A percentile compares a stretch with the other conserved stretches of the same genome.
phyloP scores from a whole-genome alignment of 2,113 vertebrate genomes.

The Xenopus tropicalis region DNA sequence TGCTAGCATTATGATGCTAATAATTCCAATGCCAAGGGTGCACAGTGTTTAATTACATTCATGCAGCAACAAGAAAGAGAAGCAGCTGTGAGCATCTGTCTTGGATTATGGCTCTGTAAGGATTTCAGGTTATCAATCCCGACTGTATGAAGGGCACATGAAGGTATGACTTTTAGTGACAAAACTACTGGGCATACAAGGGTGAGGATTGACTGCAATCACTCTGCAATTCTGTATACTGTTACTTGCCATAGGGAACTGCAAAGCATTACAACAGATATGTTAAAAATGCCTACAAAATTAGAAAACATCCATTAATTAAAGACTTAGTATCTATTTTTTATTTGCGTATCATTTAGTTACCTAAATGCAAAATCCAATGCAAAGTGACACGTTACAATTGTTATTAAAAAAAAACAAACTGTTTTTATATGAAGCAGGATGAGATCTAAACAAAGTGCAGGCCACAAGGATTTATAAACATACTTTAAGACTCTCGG shows the following conservation, averaged over 20 bases:
- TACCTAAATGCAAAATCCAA: too few relatives aligned
- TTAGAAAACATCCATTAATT: too few relatives aligned
- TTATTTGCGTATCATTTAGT: too few relatives aligned
- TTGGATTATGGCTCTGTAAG: conserved; percentile 28
- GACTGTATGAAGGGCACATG: conserved; percentile 29
- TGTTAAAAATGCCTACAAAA: too few relatives aligned
- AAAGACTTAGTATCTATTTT: too few relatives aligned
- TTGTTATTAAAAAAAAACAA: too few relatives aligned
- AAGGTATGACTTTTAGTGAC: conserved; percentile 16
- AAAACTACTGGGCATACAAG: not conserved
- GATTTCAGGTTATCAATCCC: conserved; percentile 17
- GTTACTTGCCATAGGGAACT: not conserved
- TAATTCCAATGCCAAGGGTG: conserved; percentile 15
- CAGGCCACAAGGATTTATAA: too few relatives aligned
- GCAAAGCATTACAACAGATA: too few relatives aligned
- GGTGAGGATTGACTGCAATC: not conserved
- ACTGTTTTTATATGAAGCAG: too few relatives aligned
- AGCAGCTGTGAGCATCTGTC: conserved; percentile 31
- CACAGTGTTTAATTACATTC: conserved; percentile 25
- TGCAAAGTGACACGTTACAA: too few relatives aligned
- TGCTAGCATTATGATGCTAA: conserved; percentile 3
- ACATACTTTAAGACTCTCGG: not conserved
- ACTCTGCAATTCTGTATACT: conserved; percentile 8
- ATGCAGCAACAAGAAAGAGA: conserved; percentile 1
- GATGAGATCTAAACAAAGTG: not conserved